Conservation (phyloP, 1,140 invertebrate genomes). For the Whitmania pigra region DNA sequence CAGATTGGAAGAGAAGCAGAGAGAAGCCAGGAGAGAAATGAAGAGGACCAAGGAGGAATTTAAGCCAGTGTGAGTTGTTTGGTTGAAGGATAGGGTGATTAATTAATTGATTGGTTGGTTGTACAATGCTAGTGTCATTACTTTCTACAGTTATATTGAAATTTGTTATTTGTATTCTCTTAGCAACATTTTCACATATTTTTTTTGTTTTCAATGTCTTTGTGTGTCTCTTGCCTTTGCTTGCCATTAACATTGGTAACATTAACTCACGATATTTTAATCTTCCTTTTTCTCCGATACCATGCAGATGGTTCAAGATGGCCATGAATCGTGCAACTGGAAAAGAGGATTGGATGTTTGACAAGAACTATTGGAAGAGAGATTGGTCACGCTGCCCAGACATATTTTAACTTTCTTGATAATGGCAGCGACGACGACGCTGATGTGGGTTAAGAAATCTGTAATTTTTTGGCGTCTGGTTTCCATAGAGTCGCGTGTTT, state of each 20-base stretch:
- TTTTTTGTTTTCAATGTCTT: not conserved
- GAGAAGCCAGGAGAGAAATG: constrained; percentile 59
- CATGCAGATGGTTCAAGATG: constrained; percentile 67
- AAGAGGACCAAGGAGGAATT: constrained; percentile 57
- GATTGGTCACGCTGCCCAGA: constrained; percentile 59
- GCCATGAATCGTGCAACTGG: constrained; percentile 63
- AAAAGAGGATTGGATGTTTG: constrained; percentile 74
- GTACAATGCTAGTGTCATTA: not conserved
- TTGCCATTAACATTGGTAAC: not conserved
- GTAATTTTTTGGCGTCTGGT: too few relatives aligned
- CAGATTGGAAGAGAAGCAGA: constrained; percentile 81
- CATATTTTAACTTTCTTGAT: constrained; percentile 51
- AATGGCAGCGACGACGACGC: too few relatives aligned
- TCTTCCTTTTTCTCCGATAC: not conserved
- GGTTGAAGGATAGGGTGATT: not conserved
- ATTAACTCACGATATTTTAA: not conserved
- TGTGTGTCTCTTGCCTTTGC: not conserved
- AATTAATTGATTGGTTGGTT: not conserved
- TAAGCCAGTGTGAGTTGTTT: constrained; percentile 38
- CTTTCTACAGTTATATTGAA: too few relatives aligned
- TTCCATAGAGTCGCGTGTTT: too few relatives aligned
- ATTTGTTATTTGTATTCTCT: too few relatives aligned
- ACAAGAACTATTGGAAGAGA: constrained; percentile 72
- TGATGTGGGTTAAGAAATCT: too few relatives aligned
- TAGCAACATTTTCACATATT: too few relatives aligned